phyloP scores from a whole-genome alignment of 2,113 vertebrate genomes.

The Ranitomeya imitator region DNA sequence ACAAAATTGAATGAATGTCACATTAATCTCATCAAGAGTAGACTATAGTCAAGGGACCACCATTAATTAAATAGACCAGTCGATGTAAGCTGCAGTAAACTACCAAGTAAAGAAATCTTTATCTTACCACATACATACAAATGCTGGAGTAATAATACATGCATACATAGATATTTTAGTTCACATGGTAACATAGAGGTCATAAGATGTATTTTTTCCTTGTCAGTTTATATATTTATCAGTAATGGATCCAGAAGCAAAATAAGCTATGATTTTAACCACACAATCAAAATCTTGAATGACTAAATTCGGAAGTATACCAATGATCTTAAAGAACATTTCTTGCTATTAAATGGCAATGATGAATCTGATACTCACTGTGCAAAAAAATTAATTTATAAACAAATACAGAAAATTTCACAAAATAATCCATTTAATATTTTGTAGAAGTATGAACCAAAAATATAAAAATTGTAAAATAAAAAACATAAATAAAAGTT shows the following conservation, averaged over 20 bases:
- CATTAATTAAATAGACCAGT: not conserved
- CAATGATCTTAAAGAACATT: not conserved
- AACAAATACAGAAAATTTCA: not conserved
- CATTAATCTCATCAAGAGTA: not conserved
- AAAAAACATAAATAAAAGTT: no score
- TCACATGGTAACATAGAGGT: not conserved
- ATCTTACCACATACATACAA: not conserved
- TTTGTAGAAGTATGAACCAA: no score
- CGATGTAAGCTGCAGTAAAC: not conserved
- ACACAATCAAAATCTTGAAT: not conserved
- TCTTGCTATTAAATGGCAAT: not conserved
- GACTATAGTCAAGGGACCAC: not conserved
- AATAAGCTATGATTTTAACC: not conserved
- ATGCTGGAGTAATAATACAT: not conserved
- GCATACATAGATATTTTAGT: not conserved
- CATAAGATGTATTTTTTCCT: not conserved
- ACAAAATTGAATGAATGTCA: not conserved
- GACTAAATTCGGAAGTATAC: not conserved
- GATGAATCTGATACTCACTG: not conserved
- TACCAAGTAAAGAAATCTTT: not conserved
- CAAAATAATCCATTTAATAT: not conserved
- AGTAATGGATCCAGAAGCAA: not conserved
- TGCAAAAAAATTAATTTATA: no score
- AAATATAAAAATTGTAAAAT: no score
- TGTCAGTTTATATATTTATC: slow-evolving; percentile 1